A percentile compares a stretch with the other conserved stretches of the same genome.
phyloP scores from a whole-genome alignment of 2,797 vertebrate species.

The Rousettus madagascariensis region DNA sequence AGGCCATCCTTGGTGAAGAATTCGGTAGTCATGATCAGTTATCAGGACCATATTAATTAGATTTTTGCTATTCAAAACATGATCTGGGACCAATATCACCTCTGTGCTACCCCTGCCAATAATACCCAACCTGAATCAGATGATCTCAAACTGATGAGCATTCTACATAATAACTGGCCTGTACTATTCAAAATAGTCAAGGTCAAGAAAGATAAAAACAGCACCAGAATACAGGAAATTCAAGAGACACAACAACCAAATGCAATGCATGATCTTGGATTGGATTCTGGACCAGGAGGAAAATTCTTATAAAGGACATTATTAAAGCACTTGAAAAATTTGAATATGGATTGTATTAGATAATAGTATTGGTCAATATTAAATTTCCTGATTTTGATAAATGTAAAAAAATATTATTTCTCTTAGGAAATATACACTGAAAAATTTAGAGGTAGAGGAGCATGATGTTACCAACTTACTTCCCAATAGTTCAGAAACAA shows the following conservation, averaged over 20 bases:
- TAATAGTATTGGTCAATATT: not conserved
- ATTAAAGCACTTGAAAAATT: not conserved
- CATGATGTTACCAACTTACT: not conserved
- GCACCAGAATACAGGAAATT: not conserved
- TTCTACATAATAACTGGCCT: not conserved
- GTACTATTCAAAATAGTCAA: not conserved
- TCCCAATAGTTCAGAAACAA: not conserved
- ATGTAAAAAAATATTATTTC: not conserved
- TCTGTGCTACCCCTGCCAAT: not conserved
- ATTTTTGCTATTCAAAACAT: not conserved
- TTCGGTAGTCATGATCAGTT: rapidly evolving
- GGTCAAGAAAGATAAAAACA: constrained; percentile 26
- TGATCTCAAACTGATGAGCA: not conserved
- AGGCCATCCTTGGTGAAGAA: not conserved
- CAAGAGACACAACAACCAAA: not conserved
- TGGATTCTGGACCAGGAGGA: not conserved
- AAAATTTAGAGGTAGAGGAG: not conserved
- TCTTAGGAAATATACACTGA: not conserved
- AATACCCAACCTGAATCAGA: not conserved
- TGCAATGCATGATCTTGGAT: not conserved
- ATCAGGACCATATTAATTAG: not conserved
- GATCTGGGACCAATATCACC: not conserved
- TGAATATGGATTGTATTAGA: not conserved
- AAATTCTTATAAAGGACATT: not conserved
- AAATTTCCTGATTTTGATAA: not conserved